Evolutionary conservation across 2,113 vertebrate species (phyloP), one percentile per base, ranked within the genome.

Genomic region (Amblyornis subalaris): DNA sequence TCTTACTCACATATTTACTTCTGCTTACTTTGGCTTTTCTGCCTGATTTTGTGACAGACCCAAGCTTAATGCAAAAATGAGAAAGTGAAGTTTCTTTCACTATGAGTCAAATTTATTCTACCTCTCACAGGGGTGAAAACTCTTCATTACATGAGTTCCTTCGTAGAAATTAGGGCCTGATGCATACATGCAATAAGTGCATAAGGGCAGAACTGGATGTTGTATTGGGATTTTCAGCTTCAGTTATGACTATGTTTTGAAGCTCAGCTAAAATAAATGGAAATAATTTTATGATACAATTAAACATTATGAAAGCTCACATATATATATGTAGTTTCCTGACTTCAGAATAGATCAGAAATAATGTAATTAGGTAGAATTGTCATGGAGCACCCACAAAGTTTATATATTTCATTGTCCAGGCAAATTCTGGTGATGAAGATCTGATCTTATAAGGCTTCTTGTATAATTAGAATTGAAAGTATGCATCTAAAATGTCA

Each of bases 401-500:
- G 28, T 89, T 79, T 77, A 82, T 33, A 22, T 69, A 73, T 87
- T 85, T 72, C 62, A 72, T 86, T 79, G 60, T 91, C 65, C 69
- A 86, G 80, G 58, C 19, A 74, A 89, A 83, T 88, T 93, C 74
- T 21, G 21, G 47, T 72, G 50, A 88, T 89, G 91, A 86, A 92
- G 64, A 53, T 74, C 86, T 95, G 94, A 79, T 96, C 93, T 97
- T 97, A 88, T 95, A 96, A 95, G 95, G 96, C 86, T 96, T 98
- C 92, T 96, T 95, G 93, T 97, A 96, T 95, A 96, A 96, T 90
- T 89, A 97, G 96, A 97, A 94, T 89, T 92, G 85, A 96, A 97
- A 97, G 95, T 51, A 97, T 97, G 97, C 85, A 91, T 98, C 97
- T 95, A 96, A 98, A 99, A 98, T 98, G 98, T 98, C 98, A 98